Conservation (phyloP, 2,888 invertebrate genomes). For the Aquatica leii region DNA sequence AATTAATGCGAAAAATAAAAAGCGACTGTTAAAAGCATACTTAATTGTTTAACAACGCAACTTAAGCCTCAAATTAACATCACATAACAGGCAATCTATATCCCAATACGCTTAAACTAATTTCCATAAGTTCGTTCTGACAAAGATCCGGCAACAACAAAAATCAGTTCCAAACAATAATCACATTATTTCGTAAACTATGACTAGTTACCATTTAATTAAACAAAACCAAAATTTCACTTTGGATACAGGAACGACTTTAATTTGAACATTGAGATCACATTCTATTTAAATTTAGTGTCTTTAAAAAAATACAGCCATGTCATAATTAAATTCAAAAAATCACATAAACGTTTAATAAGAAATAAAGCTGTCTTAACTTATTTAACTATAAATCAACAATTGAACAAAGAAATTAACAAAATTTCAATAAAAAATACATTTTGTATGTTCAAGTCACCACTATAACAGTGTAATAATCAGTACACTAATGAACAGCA, state of each 20-base stretch:
- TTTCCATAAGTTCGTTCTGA: background rate
- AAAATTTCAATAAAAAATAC: background rate
- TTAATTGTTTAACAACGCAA: background rate
- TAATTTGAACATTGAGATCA: slow-evolving; percentile 29
- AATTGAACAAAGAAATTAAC: background rate
- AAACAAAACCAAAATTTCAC: slow-evolving; percentile 11
- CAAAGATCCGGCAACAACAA: background rate
- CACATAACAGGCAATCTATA: slow-evolving; percentile 14
- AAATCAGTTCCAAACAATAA: slow-evolving; percentile 14
- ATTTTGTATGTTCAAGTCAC: background rate
- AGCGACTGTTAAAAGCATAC: background rate
- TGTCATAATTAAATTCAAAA: slow-evolving; percentile 1
- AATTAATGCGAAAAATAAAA: background rate
- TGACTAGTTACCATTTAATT: slow-evolving; percentile 17
- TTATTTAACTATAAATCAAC: background rate
- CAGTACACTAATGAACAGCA: background rate
- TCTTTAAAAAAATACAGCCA: slow-evolving; percentile 1
- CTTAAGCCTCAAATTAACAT: slow-evolving; percentile 21
- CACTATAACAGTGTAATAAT: background rate
- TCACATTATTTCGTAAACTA: slow-evolving; percentile 20
- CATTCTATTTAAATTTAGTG: background rate
- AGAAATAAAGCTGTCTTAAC: background rate
- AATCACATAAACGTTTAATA: background rate
- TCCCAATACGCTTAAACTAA: background rate
- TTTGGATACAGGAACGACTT: slow-evolving; percentile 33